Conservation (phyloP, 2,797 vertebrate genomes). For the Heterohyrax brucei region DNA sequence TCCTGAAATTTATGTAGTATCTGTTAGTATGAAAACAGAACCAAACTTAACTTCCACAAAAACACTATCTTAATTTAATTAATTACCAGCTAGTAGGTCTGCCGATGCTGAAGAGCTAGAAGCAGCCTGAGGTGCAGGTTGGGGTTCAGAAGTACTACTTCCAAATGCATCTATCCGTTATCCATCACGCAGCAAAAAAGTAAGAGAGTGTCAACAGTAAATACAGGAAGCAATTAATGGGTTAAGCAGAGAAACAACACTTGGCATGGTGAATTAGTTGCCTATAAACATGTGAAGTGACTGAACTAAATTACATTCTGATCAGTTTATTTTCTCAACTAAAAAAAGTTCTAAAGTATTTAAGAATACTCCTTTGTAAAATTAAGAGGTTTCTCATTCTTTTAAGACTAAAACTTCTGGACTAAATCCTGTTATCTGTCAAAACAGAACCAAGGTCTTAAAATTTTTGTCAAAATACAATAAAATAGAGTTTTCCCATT, state of each 20-base stretch:
- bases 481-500: background rate
- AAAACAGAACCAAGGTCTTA: constrained; percentile 54
- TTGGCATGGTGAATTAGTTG: background rate
- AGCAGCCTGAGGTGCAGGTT: constrained; percentile 92
- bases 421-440: constrained; percentile 7
- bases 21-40: constrained; percentile 70
- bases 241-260: constrained; percentile 58
- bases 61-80: constrained; percentile 74
- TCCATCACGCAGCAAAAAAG: constrained; percentile 90
- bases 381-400: background rate
- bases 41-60: constrained; percentile 77
- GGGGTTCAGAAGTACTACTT: constrained; percentile 92
- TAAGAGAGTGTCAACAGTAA: constrained; percentile 85
- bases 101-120: constrained; percentile 93
- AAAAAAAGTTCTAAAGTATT: constrained; percentile 17
- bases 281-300: background rate
- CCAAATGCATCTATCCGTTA: constrained; percentile 95
- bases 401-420: constrained; percentile 37
- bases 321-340: constrained; percentile 29
- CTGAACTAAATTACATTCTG: background rate
- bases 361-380: constrained; percentile 29
- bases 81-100: constrained; percentile 97
- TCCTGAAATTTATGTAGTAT: constrained; percentile 50
- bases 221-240: constrained; percentile 64
- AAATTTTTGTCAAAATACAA: constrained; percentile 1